A percentile compares a stretch with the other conserved stretches of the same genome.
These are phyloP conservation scores for Apamea epomidion DNA, from an alignment of 2,888 invertebrate species.

Conservation along the genomic window DNA sequence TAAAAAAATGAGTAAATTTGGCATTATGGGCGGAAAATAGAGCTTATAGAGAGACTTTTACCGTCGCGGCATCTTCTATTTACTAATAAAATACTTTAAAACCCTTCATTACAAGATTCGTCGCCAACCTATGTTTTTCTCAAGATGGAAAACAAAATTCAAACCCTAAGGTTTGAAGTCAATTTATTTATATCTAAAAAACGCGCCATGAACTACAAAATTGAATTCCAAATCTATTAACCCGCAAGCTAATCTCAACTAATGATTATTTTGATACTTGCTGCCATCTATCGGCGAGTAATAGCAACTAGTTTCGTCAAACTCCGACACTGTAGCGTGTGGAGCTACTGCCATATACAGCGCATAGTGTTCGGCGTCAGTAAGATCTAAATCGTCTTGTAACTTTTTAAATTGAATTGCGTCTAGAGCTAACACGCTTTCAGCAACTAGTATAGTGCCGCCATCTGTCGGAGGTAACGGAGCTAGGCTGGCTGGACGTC, in stretches of 20 bases:
- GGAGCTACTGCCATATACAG: conserved; percentile 96
- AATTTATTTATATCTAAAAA: not conserved
- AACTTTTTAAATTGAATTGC: conserved; percentile 83
- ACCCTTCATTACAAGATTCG: conserved; percentile 17
- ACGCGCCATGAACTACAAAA: conserved; percentile 1
- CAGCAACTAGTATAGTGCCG: conserved; percentile 91
- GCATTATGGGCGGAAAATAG: conserved; percentile 55
- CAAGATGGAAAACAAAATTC: not conserved
- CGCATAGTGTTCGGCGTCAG: conserved; percentile 97
- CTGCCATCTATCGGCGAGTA: conserved; percentile 96
- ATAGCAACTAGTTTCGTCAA: conserved; percentile 96
- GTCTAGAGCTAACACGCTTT: conserved; percentile 87
- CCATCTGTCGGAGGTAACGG: conserved; percentile 89
- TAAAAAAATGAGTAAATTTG: conserved; percentile 66
- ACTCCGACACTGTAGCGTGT: conserved; percentile 96
- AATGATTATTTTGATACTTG: conserved; percentile 88
- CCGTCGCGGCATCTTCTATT: conserved; percentile 2
- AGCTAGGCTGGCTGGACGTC: conserved; percentile 75
- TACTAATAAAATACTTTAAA: conserved; percentile 4
- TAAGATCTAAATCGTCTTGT: conserved; percentile 92
- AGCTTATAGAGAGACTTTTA: conserved; percentile 1
- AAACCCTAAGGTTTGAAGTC: not conserved
- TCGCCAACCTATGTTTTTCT: not conserved
- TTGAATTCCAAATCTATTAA: not conserved
- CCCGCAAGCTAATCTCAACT: not conserved